These are phyloP conservation scores for Meriones psammophilus DNA, from an alignment of 2,797 vertebrate species.

Conservation along the genomic window DNA sequence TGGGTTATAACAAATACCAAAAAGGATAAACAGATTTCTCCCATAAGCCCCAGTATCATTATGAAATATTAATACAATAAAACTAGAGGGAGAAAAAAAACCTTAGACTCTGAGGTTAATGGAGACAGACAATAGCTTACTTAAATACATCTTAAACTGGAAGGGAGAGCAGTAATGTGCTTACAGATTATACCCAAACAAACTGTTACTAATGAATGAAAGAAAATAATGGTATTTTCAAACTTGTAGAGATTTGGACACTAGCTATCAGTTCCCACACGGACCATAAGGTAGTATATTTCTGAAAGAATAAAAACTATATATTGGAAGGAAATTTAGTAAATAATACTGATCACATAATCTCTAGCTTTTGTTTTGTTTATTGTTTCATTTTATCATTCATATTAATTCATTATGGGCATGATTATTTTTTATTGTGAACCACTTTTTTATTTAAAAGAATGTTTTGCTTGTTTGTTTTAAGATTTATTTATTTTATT, in stretches of 20 bases:
- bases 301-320: constrained; percentile 52
- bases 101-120: background rate
- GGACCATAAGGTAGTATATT: background rate
- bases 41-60: constrained; percentile 28
- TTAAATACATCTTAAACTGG: background rate
- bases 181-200: constrained; percentile 10
- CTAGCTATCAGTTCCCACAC: background rate
- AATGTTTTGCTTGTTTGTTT: no score
- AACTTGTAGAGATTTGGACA: constrained; percentile 21
- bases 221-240: constrained; percentile 32
- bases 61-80: background rate
- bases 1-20: background rate
- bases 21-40: background rate
- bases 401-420: background rate
- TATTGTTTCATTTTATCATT: background rate
- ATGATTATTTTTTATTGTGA: background rate
- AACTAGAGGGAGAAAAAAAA: background rate
- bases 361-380: background rate
- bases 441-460: background rate
- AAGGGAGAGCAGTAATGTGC: background rate
- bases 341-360: background rate
- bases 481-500: no score
- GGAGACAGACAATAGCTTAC: background rate
- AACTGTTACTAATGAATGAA: background rate
- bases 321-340: constrained; percentile 8